Evolutionary conservation across 2,113 vertebrate genomes (phyloP), one percentile per base, ranked within the genome.

Genomic region (Hepsetus odoe): DNA sequence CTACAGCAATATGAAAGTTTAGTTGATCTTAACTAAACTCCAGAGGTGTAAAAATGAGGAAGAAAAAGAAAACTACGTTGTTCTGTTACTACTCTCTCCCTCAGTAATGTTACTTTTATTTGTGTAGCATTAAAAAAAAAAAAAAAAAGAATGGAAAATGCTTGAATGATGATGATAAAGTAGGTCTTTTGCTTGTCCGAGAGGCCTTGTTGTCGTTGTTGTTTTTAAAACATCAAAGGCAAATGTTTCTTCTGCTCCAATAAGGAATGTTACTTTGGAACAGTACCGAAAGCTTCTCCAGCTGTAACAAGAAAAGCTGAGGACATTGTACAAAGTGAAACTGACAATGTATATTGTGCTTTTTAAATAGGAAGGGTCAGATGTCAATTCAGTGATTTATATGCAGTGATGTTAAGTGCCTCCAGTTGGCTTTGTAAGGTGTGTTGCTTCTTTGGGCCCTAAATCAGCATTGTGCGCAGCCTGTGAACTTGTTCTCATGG

Each of bases 381-480:
- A 35, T 53, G 28, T 86, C 74, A 83, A 68, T 85, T 77, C 70
- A 82, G 80, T 86, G 73, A n/a, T 84, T 18, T 88, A 81, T 84
- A 80, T 80, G 62, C 81, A 82, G 59, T 38, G 32, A 59, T 71
- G 79, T 86, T 33, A 79, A 88, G 85, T 90, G 88, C 88, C 88
- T 90, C 81, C 28, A 42, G 65, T 70, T 82, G 81, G 69, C 80
- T 85, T 62, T 84, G 71, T 84, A 85, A 79, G n/a, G n/a, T 22
- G 80, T 82, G 68, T 81, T 86, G 73, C 80, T 76, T 69, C 3
- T 66, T 55, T 16, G 59, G 33, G 35, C 44, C 26, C 2, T 55
- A 65, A 78, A 82, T 73, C 58, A 83, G 83, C 65, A 83, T 79
- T 82, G 81, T 86, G 83, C 87, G 81, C 81, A 86, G 77, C 84